These are phyloP conservation scores for Uria aalge DNA, from an alignment of 2,113 vertebrate genomes.

Conservation along the genomic window DNA sequence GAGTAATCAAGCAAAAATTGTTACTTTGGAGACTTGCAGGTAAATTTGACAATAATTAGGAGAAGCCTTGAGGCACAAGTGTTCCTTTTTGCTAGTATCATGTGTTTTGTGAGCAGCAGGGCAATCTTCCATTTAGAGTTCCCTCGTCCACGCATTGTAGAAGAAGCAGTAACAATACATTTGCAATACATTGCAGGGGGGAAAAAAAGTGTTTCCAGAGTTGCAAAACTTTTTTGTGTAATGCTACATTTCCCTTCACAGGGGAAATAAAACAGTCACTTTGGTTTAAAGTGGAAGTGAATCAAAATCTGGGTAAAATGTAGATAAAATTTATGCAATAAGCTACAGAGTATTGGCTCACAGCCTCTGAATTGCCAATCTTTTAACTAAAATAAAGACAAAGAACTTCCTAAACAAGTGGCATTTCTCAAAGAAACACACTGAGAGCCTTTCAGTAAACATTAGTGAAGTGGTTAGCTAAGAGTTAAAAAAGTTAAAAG, in stretches of 20 bases:
- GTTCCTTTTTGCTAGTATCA: not conserved
- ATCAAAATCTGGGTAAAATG: not conserved
- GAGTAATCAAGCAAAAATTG: not conserved
- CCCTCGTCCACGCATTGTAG: not conserved
- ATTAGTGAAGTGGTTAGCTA: not conserved
- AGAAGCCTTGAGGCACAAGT: not conserved
- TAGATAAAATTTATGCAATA: not conserved
- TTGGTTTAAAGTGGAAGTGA: not conserved
- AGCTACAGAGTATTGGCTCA: not conserved
- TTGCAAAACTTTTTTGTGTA: not conserved
- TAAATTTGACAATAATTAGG: not conserved
- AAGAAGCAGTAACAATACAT: not conserved
- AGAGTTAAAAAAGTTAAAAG: not conserved
- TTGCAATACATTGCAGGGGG: not conserved
- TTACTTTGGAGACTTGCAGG: not conserved
- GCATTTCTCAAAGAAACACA: not conserved
- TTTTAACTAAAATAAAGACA: not conserved
- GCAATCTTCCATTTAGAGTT: not conserved
- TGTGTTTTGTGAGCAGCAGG: not conserved
- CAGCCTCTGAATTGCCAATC: not conserved
- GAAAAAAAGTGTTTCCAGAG: not conserved
- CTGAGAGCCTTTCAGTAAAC: not conserved
- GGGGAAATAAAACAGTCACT: not conserved
- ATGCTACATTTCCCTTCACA: not conserved
- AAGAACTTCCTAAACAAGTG: not conserved